Conservation (phyloP, 2,113 vertebrate genomes). For the Sander lucioperca region DNA sequence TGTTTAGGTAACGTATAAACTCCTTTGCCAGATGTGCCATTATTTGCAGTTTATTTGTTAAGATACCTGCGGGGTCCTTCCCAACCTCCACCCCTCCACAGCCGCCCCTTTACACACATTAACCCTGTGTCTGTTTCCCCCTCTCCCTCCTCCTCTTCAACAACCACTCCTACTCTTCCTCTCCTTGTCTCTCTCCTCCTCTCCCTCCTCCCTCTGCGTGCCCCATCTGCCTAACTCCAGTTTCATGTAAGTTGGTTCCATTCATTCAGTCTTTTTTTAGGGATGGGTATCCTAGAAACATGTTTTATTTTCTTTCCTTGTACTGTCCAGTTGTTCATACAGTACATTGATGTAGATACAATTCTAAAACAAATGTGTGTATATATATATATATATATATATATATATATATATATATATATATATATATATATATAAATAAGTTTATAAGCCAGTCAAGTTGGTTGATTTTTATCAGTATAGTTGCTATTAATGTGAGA, state of each 20-base stretch:
- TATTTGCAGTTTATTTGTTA: constrained; percentile 55
- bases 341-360: not conserved
- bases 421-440: too few relatives aligned
- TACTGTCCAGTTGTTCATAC: not conserved
- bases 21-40: constrained; percentile 57
- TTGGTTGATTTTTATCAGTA: not conserved
- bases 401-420: too few relatives aligned
- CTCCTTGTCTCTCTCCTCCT: constrained; percentile 89
- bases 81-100: constrained; percentile 48
- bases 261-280: constrained; percentile 78
- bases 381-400: too few relatives aligned
- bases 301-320: not conserved
- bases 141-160: constrained; percentile 86
- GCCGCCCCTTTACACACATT: constrained; percentile 87
- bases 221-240: constrained; percentile 96
- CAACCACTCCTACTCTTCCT: constrained; percentile 85
- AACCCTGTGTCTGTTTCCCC: constrained; percentile 92
- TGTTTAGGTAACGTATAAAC: not conserved
- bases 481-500: not conserved
- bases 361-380: not conserved
- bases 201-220: constrained; percentile 87
- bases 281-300: constrained; percentile 63
- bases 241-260: constrained; percentile 98
- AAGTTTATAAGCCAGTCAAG: not conserved
- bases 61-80: constrained; percentile 35